Percentiles rank a stretch among this genome's conserved stretches.
These are phyloP conservation scores for Pangasius macronema DNA, from an alignment of 2,797 vertebrate genomes.

Conservation along the genomic window DNA sequence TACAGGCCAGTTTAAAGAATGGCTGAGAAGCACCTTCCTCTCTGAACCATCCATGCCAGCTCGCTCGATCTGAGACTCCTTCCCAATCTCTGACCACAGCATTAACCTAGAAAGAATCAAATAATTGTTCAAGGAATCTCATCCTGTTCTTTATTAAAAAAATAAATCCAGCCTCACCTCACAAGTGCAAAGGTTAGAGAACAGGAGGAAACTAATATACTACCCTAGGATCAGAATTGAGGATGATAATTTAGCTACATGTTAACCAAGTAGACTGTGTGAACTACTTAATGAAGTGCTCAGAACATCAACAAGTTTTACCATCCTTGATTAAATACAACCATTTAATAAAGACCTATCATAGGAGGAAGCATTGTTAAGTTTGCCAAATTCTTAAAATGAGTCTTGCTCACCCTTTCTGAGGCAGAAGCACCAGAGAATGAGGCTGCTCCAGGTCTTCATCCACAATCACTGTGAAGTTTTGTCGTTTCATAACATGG, in stretches of 20 bases:
- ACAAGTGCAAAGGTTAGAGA: too few species aligned
- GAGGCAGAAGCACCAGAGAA: slow-evolving; percentile 82
- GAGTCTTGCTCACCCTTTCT: slow-evolving; percentile 76
- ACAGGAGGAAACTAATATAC: background rate
- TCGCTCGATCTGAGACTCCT: slow-evolving; percentile 77
- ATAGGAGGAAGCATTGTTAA: background rate
- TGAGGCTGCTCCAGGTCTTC: slow-evolving; percentile 81
- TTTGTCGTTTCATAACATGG: slow-evolving; percentile 67
- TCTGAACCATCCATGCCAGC: slow-evolving; percentile 87
- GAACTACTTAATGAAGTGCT: background rate
- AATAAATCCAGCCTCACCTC: too few species aligned
- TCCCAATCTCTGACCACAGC: slow-evolving; percentile 90
- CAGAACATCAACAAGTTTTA: background rate
- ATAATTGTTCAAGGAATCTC: background rate
- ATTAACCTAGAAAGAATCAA: slow-evolving; percentile 76
- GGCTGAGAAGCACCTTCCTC: slow-evolving; percentile 74
- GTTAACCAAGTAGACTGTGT: background rate
- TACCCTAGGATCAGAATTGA: background rate
- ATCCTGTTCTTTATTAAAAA: background rate
- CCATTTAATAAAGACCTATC: background rate
- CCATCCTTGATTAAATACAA: background rate
- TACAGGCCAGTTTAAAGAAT: slow-evolving; percentile 83
- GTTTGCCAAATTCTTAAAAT: background rate
- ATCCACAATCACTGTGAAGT: slow-evolving; percentile 81
- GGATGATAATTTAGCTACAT: background rate